Percentiles rank a stretch among this genome's conserved stretches.
Evolutionary conservation across 2,797 vertebrate species (phyloP).

Genomic region (Garrulus glandarius): DNA sequence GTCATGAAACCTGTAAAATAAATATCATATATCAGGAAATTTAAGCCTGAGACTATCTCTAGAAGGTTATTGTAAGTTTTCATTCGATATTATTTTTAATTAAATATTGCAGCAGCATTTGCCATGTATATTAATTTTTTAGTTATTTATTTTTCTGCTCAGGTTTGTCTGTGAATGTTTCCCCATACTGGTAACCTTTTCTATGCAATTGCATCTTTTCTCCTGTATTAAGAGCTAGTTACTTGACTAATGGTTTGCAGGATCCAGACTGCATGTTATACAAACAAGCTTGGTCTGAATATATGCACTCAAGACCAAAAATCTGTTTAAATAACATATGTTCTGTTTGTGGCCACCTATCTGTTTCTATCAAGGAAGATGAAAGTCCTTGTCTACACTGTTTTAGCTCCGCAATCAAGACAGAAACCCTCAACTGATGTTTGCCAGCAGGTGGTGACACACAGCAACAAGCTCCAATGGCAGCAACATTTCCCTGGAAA

Average conservation of each 20-base stretch:
- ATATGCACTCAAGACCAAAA: constrained; percentile 56
- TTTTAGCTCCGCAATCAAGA: background rate
- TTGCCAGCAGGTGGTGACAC: constrained; percentile 75
- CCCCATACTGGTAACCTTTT: background rate
- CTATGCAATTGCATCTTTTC: background rate
- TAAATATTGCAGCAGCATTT: background rate
- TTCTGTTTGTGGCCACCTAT: constrained; percentile 17
- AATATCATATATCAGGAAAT: background rate
- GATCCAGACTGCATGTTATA: background rate
- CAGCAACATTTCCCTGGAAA: constrained; percentile 41
- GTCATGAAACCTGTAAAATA: background rate
- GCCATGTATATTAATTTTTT: background rate
- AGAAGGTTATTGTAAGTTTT: background rate
- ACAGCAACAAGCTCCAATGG: constrained; percentile 62
- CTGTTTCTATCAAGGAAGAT: constrained; percentile 56
- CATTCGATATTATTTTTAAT: background rate
- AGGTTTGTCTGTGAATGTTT: background rate
- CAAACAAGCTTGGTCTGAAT: constrained; percentile 27
- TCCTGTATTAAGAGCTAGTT: background rate
- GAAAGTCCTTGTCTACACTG: constrained; percentile 23
- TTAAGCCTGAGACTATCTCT: background rate
- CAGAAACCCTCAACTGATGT: constrained; percentile 42
- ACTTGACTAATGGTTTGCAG: constrained; percentile 17
- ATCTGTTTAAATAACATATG: constrained; percentile 59
- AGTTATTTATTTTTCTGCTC: background rate